These are phyloP conservation scores for Megalurothrips usitatus DNA, from an alignment of 2,888 invertebrate genomes.

Conservation along the genomic window DNA sequence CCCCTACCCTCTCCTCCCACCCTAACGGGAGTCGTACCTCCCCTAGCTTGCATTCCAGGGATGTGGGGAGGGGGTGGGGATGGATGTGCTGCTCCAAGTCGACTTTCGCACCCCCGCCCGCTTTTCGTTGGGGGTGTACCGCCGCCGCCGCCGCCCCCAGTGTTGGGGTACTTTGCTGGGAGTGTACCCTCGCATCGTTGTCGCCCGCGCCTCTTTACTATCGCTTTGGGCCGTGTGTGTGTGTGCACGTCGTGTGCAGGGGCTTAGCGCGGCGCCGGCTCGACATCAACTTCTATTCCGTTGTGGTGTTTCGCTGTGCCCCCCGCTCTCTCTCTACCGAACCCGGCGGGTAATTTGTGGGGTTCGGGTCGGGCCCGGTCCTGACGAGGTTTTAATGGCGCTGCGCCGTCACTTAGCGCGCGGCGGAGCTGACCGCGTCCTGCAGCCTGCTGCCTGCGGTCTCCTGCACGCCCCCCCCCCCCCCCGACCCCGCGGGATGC, in stretches of 20 bases:
- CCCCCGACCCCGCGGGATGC: too few species aligned
- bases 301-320: too few species aligned
- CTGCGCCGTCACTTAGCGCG: not conserved
- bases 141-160: not conserved
- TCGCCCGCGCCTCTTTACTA: not conserved
- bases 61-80: not conserved
- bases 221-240: not conserved
- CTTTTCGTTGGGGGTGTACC: not conserved
- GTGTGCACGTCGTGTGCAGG: too few species aligned
- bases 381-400: slow-evolving; percentile 2
- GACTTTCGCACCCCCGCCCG: not conserved
- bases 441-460: too few species aligned
- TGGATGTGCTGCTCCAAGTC: not conserved
- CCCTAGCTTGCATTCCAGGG: slow-evolving; percentile 13
- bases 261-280: too few species aligned
- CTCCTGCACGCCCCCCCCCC: too few species aligned
- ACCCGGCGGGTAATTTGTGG: too few species aligned
- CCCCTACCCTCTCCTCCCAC: slow-evolving; percentile 23
- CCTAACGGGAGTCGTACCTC: slow-evolving; percentile 7
- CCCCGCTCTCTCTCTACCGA: too few species aligned
- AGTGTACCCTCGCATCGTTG: not conserved
- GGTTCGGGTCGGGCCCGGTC: not conserved
- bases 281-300: too few species aligned
- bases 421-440: not conserved
- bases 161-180: not conserved